phyloP scores from a whole-genome alignment of 1,140 invertebrate genomes.

The Hypothenemus hampei region DNA sequence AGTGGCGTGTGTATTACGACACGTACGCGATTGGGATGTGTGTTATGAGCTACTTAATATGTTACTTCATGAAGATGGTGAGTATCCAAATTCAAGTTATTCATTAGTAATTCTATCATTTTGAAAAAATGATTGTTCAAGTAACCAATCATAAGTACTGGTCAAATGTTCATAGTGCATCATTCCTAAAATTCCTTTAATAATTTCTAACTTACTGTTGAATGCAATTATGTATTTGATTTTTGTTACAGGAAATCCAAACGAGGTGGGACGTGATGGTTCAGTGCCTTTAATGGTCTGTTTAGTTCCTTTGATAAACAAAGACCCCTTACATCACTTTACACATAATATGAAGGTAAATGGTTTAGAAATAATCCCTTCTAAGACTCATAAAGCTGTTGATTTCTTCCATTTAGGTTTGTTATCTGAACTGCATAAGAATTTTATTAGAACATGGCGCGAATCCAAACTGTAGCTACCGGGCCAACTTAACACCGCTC shows the following conservation, averaged over 20 bases:
- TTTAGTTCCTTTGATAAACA: constrained; percentile 68
- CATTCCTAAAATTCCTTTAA: no score
- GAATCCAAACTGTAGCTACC: constrained; percentile 67
- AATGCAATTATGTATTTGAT: no score
- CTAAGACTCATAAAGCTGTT: not conserved
- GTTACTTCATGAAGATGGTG: constrained; percentile 62
- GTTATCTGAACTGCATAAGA: constrained; percentile 68
- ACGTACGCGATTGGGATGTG: constrained; percentile 72
- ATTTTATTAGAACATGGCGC: constrained; percentile 65
- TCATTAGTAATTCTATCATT: no score
- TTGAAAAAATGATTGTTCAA: no score
- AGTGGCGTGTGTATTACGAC: constrained; percentile 64
- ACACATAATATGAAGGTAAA: constrained; percentile 70
- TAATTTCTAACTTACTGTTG: no score
- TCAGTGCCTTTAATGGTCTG: constrained; percentile 70
- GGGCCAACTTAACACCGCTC: constrained; percentile 64
- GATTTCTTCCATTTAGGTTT: constrained; percentile 51
- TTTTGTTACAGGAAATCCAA: constrained; percentile 59
- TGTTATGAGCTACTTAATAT: constrained; percentile 67
- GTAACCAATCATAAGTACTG: no score
- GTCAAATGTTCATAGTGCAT: no score
- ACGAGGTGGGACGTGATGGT: constrained; percentile 65
- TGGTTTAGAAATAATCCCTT: constrained; percentile 1
- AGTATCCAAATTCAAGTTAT: no score
- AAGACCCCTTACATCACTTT: constrained; percentile 68